phyloP scores from a whole-genome alignment of 2,888 invertebrate species.

The Ochropacha duplaris region DNA sequence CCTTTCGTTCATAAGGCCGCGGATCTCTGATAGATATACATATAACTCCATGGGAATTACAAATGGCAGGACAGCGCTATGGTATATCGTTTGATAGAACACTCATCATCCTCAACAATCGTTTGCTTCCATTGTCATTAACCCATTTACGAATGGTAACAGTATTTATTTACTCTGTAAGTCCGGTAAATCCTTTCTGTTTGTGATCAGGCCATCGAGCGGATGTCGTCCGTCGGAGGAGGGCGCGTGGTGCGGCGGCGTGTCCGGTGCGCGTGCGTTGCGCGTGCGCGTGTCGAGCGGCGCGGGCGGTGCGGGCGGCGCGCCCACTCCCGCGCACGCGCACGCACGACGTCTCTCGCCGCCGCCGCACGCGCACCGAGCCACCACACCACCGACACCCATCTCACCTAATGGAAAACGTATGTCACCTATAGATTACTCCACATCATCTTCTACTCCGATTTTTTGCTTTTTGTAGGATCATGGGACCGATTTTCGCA shows the following conservation, averaged over 20 bases:
- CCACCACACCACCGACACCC: slow-evolving; percentile 67
- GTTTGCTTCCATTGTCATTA: too few relatives aligned
- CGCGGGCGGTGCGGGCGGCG: slow-evolving; percentile 23
- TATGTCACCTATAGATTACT: slow-evolving; percentile 30
- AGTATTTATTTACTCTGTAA: too few relatives aligned
- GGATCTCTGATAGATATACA: not conserved
- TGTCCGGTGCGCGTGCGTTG: slow-evolving; percentile 61
- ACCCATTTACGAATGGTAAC: too few relatives aligned
- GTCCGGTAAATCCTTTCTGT: too few relatives aligned
- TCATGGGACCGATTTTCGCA: too few relatives aligned
- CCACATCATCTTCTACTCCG: too few relatives aligned
- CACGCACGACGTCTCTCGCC: slow-evolving; percentile 71
- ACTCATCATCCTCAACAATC: too few relatives aligned
- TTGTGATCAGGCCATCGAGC: slow-evolving; percentile 61
- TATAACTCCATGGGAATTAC: too few relatives aligned
- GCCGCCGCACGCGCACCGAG: slow-evolving; percentile 72
- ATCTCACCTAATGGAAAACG: slow-evolving; percentile 50
- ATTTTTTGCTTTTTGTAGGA: too few relatives aligned
- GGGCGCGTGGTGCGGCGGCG: slow-evolving; percentile 53
- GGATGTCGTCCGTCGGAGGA: slow-evolving; percentile 69
- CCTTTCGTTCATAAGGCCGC: not conserved
- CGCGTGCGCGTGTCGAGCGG: slow-evolving; percentile 68
- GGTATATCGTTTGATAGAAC: too few relatives aligned
- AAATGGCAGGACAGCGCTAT: too few relatives aligned
- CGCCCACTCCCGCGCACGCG: slow-evolving; percentile 66